Evolutionary conservation across 1,140 invertebrate genomes (phyloP), one percentile per base, ranked within the genome.

Genomic region (Leguminivora glycinivorella): DNA sequence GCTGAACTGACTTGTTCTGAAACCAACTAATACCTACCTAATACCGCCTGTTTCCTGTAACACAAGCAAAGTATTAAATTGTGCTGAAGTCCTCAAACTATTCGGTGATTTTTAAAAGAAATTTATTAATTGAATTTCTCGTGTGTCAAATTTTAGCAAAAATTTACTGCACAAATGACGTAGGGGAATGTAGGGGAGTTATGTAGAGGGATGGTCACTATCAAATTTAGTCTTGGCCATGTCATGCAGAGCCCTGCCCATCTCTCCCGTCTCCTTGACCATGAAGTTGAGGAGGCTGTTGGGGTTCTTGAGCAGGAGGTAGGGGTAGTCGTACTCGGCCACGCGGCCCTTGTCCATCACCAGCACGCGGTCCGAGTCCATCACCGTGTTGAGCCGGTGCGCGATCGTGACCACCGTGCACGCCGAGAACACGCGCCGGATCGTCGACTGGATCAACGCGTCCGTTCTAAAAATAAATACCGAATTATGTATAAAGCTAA

Each of bases 321-420:
- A 92, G 0, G 96, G 95, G 71, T 94, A 92, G 68, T 95, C 96
- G 82, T 95, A 95, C 88, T 97, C 96, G 14, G 88, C 88, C 0
- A 88, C 84, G 67, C 95, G 92, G 86, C 96, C 93, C 6, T 95
- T 80, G 80, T 95, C 94, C 93, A 98, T 93, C 0, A 98, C 96
- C 29, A 98, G 83, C 0, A 97, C 94, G 72, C 94, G 93, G 83
- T 96, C 95, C 43, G 94, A 94, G 75, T 95, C 94, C 92, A 95
- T 94, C 14, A 95, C 92, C 0, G 94, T 95, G 78, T 97, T 93
- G 4, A 97, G 86, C 29, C 96, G 92, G 89, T 97, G 96, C 24
- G 96, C 96, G 69, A 97, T 96, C 0, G 96, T 96, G 7, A 97
- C 85, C n/a, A 97, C 95, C 0, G 96, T 97, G 74, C 94, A 95